Evolutionary conservation across 2,113 vertebrate species (phyloP).

Genomic region (Micronycteris hirsuta): DNA sequence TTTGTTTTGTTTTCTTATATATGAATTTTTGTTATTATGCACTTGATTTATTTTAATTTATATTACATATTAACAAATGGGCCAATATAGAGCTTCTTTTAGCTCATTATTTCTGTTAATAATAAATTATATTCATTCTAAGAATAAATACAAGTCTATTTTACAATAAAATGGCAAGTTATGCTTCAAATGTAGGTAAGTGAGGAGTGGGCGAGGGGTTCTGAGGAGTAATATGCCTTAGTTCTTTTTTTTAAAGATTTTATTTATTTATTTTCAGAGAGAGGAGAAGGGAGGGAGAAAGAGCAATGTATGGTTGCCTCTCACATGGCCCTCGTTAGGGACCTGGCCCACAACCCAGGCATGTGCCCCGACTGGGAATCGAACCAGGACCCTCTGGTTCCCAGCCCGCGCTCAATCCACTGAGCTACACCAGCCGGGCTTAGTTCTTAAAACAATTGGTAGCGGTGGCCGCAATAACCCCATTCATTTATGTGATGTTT

Average conservation of each 20-base stretch:
- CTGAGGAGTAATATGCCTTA: not conserved
- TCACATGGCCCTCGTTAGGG: too few species aligned
- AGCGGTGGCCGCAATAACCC: not conserved
- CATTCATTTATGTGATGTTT: constrained; percentile 7
- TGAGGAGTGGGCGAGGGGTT: not conserved
- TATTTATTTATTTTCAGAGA: too few species aligned
- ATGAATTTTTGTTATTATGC: not conserved
- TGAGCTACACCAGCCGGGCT: too few species aligned
- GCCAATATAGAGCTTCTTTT: not conserved
- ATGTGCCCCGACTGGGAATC: too few species aligned
- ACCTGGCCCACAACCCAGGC: too few species aligned
- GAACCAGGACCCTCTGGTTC: too few species aligned
- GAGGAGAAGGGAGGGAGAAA: too few species aligned
- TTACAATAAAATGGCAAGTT: constrained; percentile 8
- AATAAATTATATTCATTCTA: not conserved
- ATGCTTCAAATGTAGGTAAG: not conserved
- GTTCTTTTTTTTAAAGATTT: too few species aligned
- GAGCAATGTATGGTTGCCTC: too few species aligned
- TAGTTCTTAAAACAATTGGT: not conserved
- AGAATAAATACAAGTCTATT: constrained; percentile 8
- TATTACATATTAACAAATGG: not conserved
- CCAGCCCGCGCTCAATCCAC: too few species aligned
- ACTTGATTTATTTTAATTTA: constrained; percentile 33
- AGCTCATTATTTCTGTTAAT: not conserved
- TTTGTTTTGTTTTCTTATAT: not conserved